Evolutionary conservation across 2,113 vertebrate species (phyloP).

Genomic region (Aviceda subcristata): DNA sequence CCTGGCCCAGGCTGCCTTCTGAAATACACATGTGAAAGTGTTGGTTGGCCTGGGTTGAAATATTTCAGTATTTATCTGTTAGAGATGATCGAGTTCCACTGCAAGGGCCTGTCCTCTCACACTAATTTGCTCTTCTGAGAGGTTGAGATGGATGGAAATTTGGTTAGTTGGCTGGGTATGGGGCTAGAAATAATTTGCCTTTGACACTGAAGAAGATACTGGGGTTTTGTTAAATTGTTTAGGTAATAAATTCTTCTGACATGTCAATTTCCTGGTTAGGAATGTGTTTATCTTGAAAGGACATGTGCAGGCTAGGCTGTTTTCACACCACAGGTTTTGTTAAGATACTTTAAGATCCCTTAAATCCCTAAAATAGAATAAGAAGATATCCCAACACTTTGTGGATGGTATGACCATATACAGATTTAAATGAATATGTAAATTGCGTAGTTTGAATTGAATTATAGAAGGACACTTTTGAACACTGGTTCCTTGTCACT

Average conservation of each 20-base stretch:
- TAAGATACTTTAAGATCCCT: neutral
- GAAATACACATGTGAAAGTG: neutral
- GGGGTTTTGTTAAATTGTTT: neutral
- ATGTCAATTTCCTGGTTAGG: neutral
- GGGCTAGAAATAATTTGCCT: neutral
- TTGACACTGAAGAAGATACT: neutral
- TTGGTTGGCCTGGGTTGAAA: neutral
- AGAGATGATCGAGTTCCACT: neutral
- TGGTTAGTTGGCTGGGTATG: neutral
- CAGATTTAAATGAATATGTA: constrained; percentile 23
- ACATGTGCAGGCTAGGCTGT: neutral
- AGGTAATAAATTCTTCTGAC: neutral
- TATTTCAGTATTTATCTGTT: neutral
- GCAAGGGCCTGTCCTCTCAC: neutral
- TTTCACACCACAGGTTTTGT: constrained; percentile 31
- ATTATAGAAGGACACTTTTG: neutral
- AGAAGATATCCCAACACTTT: neutral
- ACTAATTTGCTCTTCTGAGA: neutral
- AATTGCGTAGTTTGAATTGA: neutral
- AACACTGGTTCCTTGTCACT: constrained; percentile 3
- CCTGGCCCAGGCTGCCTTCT: neutral
- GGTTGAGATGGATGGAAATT: neutral
- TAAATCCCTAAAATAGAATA: constrained; percentile 7
- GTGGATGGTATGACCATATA: neutral
- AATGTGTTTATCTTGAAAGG: neutral